phyloP scores from a whole-genome alignment of 2,888 invertebrate genomes.

The Nasonia oneida region DNA sequence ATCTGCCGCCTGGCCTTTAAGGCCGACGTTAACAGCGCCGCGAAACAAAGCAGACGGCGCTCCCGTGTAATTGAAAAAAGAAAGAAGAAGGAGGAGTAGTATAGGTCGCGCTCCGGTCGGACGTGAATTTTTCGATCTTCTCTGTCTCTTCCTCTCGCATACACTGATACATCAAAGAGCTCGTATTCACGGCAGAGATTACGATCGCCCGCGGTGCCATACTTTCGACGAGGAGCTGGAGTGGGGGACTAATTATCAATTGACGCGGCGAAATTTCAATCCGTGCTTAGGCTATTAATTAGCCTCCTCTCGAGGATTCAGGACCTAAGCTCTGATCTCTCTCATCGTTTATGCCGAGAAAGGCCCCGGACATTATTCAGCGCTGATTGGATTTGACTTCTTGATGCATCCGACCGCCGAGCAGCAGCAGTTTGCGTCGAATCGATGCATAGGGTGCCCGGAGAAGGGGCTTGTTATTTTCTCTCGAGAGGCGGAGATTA shows the following conservation, averaged over 20 bases:
- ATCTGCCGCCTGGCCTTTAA: background rate
- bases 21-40: background rate
- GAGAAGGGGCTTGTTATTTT: background rate
- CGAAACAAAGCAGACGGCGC: background rate
- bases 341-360: background rate
- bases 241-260: slow-evolving; percentile 28
- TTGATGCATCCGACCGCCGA: background rate
- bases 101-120: background rate
- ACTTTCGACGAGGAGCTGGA: background rate
- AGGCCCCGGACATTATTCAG: background rate
- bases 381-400: slow-evolving; percentile 45
- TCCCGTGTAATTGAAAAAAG: background rate
- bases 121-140: slow-evolving; percentile 7
- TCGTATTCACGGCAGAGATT: background rate
- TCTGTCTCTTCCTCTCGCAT: background rate
- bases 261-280: slow-evolving; percentile 45
- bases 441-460: background rate
- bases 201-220: background rate
- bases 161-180: background rate
- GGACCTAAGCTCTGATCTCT: background rate
- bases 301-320: slow-evolving; percentile 32
- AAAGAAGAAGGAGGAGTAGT: background rate
- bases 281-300: slow-evolving; percentile 28
- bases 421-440: background rate
- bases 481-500: background rate